Evolutionary conservation across 2,888 invertebrate species (phyloP), one percentile per base, ranked within the genome.

Genomic region (Chymomyza caudatula): DNA sequence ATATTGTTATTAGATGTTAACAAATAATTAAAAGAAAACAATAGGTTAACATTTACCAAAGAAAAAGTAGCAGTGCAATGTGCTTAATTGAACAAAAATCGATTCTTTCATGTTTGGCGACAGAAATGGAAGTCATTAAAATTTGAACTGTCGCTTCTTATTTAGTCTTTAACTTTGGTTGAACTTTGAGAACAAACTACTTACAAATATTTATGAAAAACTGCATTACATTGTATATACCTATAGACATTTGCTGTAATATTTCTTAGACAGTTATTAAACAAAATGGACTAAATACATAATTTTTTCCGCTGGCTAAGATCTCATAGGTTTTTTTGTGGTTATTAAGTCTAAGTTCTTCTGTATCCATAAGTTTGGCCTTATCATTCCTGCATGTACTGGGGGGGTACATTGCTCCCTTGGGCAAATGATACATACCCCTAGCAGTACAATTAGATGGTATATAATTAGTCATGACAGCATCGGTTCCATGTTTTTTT

Each of bases 141-240:
- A 66, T 62, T 66, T 37, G 60, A 58, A 20, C 15, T 22, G 13
- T 51, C 20, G 56, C 20, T 37, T 47, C 47, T 17, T 47, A 15
- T 47, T 47, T 47, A 76, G 63, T 52, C 65, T 51, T 78, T 70
- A 75, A 73, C 85, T 85, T 80, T 80, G 80, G 80, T 85, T 80
- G 73, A 74, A 85, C 85, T 82, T 85, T 80, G 85, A 85, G 77
- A 83, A 74, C 69, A 83, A 69, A 74, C 63, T 62, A 53, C 69
- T 66, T 63, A 64, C 15, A 64, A 64, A 55, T 47, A 59, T 60
- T 55, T 37, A 42, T 37, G 29, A 11, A 37, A n/a, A 11, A 37
- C 29, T 29, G 29, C 29, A 29, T 29, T 29, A 29, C 29, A 37
- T 37, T 37, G 11, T 8, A 5, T 29, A 4, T 29, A 29, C 29